These are phyloP conservation scores for Cynocephalus volans DNA, from an alignment of 2,113 vertebrate species.

Conservation along the genomic window DNA sequence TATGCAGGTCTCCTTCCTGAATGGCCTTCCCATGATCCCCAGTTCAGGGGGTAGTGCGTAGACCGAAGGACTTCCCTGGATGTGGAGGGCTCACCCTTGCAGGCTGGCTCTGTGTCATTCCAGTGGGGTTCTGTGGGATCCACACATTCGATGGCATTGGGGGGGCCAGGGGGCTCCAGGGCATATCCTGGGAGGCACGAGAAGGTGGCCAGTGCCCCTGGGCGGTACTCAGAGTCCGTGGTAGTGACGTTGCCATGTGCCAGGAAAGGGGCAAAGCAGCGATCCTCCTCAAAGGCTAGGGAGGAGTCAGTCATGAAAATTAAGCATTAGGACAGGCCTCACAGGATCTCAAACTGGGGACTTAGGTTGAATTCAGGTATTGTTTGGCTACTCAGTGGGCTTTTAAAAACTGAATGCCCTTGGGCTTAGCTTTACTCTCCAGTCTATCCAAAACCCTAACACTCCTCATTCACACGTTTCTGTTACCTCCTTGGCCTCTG, in stretches of 20 bases:
- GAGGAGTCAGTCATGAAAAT: constrained; percentile 44
- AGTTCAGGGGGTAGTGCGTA: not conserved
- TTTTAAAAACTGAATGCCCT: not conserved
- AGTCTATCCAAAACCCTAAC: not conserved
- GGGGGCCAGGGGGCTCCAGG: constrained; percentile 93
- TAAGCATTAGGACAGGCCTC: not conserved
- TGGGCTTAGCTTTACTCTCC: not conserved
- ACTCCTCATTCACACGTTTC: not conserved
- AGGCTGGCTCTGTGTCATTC: constrained; percentile 96
- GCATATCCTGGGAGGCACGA: constrained; percentile 95
- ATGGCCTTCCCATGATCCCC: not conserved
- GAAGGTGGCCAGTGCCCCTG: constrained; percentile 93
- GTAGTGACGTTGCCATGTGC: constrained; percentile 96
- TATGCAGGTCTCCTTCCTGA: not conserved
- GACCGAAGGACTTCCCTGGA: not conserved
- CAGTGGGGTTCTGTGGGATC: constrained; percentile 95
- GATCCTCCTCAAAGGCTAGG: constrained; percentile 94
- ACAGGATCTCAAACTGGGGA: not conserved
- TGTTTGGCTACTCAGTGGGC: not conserved
- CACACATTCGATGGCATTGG: constrained; percentile 93
- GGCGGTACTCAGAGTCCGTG: constrained; percentile 93
- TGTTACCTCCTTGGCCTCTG: not conserved
- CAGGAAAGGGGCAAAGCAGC: constrained; percentile 96
- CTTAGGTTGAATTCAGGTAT: not conserved
- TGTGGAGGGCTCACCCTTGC: constrained; percentile 89